Conservation (phyloP, 2,888 invertebrate genomes). For the Branchellion lobata region DNA sequence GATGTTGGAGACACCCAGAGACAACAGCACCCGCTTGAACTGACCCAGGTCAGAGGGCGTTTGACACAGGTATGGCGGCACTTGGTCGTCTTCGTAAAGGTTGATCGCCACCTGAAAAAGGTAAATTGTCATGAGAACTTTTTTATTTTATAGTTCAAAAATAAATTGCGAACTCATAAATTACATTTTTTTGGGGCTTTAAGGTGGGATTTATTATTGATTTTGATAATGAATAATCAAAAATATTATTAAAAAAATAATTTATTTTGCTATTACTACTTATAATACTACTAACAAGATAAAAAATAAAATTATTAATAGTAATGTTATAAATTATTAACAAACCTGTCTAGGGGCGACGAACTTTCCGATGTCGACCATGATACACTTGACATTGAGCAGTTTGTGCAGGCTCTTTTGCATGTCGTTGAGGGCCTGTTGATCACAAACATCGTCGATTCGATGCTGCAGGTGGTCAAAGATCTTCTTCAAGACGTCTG, state of each 20-base stretch:
- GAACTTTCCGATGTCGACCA: conserved; percentile 50
- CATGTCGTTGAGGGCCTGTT: conserved; percentile 34
- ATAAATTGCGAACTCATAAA: too few species aligned
- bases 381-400: conserved; percentile 47
- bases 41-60: conserved; percentile 53
- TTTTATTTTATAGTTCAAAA: background rate
- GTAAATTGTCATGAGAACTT: background rate
- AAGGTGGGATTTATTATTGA: too few species aligned
- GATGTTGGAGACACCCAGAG: conserved; percentile 51
- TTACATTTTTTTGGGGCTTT: too few species aligned
- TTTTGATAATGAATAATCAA: background rate
- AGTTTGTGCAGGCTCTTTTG: conserved; percentile 42
- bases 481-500: conserved; percentile 52
- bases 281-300: background rate
- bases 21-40: conserved; percentile 52
- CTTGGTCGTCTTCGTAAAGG: conserved; percentile 54
- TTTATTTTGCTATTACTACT: background rate
- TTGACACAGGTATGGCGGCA: conserved; percentile 53
- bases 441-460: conserved; percentile 34
- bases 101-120: conserved; percentile 51
- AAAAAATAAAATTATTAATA: background rate
- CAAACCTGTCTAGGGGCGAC: conserved; percentile 50
- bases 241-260: conserved; percentile 14
- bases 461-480: conserved; percentile 50
- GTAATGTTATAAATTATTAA: conserved; percentile 7